Base-by-base conservation (phyloP, 1,140 invertebrate genomes). In the Myzus persicae region DNA sequence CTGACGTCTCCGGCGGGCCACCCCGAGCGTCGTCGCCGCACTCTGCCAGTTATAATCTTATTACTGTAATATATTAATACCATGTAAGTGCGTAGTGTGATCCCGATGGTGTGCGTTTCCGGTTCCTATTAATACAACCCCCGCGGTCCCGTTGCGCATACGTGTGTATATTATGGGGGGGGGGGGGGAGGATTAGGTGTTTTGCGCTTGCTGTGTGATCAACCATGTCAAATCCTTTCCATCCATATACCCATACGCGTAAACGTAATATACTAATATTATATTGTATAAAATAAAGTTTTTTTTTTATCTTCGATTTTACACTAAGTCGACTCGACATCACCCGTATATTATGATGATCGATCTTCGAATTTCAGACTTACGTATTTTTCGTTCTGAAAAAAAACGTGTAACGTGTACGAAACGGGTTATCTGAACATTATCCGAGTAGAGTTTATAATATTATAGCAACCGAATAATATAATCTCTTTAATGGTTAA, bases 31-130 rank as follows among this genome's bases (percentile, higher is more conserved):
- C 59, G 59, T 67, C 59, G 59, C 59, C 14, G 14, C 59, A 76
- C 31, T 76, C n/a, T n/a, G 14, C 14, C 59, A 76, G 59, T 36
- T 76, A 76, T 76, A 76, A 76, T 76, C 59, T 76, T 76, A 76
- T 76, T 76, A 76, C n/a, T n/a, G 59, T 76, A n/a, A 76, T 76
- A 76, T 76, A 76, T 76, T 76, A 76, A 76, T 76, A 76, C 31
- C 59, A 4, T 76, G 59, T 76, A 76, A 76, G 59, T 76, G 59
- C 59, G n/a, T 76, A 76, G 31, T n/a, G 59, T 76, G 59, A 76
- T 76, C n/a, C 59, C 59, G 59, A 76, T 18, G 59, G 59, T 76
- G n/a, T 76, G 59, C 59, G 31, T 76, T 67, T 67, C 59, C 31
- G 59, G 59, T 67, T 76, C 59, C 31, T n/a, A 76, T 76, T 76